Evolutionary conservation across 2,113 vertebrate genomes (phyloP).

Genomic region (Carollia perspicillata): DNA sequence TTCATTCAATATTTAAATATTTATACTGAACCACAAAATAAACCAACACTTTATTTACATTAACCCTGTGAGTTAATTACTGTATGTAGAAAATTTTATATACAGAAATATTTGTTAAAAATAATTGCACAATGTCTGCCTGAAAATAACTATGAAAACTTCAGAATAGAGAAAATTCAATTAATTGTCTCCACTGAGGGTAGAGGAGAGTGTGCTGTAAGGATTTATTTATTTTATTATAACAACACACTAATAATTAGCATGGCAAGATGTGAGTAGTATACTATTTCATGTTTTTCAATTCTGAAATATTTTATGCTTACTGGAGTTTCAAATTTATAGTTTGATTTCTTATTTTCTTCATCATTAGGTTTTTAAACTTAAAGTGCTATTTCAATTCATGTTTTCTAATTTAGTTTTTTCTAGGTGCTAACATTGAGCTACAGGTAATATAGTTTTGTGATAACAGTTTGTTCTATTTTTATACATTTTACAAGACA

Average conservation of each 20-base stretch:
- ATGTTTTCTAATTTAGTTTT: neutral
- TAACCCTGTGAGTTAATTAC: neutral
- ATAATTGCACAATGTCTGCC: neutral
- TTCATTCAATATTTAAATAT: neutral
- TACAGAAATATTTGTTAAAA: neutral
- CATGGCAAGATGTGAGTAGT: neutral
- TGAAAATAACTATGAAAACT: neutral
- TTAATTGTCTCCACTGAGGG: neutral
- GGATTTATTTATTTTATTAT: neutral
- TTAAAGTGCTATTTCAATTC: neutral
- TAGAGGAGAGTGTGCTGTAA: neutral
- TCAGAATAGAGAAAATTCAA: neutral
- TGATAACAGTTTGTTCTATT: neutral
- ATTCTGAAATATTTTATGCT: neutral
- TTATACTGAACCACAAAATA: neutral
- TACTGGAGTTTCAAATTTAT: neutral
- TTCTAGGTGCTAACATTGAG: neutral
- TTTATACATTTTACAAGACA: neutral
- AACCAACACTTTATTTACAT: neutral
- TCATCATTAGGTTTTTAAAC: neutral
- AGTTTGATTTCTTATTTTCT: slow-evolving; percentile 3
- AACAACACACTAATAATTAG: neutral
- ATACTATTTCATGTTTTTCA: neutral
- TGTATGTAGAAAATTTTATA: neutral
- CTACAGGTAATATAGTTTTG: neutral